phyloP scores from a whole-genome alignment of 2,113 vertebrate genomes.

The Gavia stellata region DNA sequence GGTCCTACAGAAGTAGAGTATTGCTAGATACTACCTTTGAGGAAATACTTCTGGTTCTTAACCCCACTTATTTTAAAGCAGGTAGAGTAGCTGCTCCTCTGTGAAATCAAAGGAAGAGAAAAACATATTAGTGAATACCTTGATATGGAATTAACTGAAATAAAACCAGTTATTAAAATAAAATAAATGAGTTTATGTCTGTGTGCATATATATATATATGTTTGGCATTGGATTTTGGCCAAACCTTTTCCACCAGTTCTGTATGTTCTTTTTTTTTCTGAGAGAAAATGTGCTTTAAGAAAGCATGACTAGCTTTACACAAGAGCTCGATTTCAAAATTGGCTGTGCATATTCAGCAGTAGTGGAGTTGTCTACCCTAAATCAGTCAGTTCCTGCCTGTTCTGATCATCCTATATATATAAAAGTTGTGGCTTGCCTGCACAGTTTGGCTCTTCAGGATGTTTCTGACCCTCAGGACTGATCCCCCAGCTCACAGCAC shows the following conservation, averaged over 20 bases:
- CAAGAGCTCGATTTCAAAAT: not conserved
- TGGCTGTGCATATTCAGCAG: not conserved
- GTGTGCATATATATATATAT: fast-evolving
- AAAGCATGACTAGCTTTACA: not conserved
- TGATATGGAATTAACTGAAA: not conserved
- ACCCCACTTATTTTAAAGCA: not conserved
- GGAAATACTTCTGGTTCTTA: not conserved
- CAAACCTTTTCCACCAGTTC: not conserved
- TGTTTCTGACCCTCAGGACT: not conserved
- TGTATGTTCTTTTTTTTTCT: not conserved
- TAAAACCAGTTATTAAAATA: not conserved
- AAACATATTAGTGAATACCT: not conserved
- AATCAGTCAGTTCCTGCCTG: not conserved
- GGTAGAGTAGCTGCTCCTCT: not conserved
- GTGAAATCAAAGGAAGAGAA: not conserved
- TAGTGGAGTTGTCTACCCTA: not conserved
- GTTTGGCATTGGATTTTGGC: not conserved
- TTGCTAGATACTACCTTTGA: not conserved
- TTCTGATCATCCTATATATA: not conserved
- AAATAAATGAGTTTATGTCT: not conserved
- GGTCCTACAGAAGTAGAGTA: not conserved
- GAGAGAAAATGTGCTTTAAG: not conserved
- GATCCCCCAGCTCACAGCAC: not conserved
- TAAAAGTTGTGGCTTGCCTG: not conserved
- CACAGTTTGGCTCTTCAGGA: not conserved